Percentiles rank a stretch among this genome's conserved stretches.
Conservation (phyloP, 2,888 invertebrate species). For the Phengaris alcon region DNA sequence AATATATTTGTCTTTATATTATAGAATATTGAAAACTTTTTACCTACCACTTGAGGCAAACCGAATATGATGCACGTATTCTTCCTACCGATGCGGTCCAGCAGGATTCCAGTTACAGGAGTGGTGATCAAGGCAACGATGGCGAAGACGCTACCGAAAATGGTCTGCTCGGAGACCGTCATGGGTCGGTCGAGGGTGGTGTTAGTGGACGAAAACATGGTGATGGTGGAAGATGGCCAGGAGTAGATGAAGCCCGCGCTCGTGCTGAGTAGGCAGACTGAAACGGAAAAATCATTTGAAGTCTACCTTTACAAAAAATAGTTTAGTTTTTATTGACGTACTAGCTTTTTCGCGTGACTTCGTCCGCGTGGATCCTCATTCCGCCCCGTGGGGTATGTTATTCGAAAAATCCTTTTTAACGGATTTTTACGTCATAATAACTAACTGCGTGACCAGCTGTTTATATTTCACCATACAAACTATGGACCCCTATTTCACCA, state of each 20-base stretch:
- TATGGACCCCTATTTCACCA: no score
- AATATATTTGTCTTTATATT: no score
- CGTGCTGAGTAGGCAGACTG: background rate
- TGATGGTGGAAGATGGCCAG: constrained; percentile 60
- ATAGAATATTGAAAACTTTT: background rate
- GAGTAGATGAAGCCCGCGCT: constrained; percentile 49
- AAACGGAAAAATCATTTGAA: background rate
- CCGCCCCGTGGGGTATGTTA: no score
- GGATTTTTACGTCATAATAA: no score
- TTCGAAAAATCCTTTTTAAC: no score
- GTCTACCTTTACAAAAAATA: background rate
- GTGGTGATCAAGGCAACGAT: constrained; percentile 48
- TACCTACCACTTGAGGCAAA: constrained; percentile 37
- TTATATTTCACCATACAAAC: no score
- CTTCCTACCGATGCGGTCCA: constrained; percentile 52
- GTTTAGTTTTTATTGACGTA: background rate
- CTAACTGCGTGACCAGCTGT: no score
- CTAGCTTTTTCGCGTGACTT: no score
- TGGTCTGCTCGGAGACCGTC: constrained; percentile 46
- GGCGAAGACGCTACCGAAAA: constrained; percentile 49
- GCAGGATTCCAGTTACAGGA: constrained; percentile 45
- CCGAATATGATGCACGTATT: constrained; percentile 43
- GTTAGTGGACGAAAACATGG: constrained; percentile 50
- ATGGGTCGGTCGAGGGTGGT: constrained; percentile 48
- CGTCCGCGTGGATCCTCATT: no score